Evolutionary conservation across 2,113 vertebrate species (phyloP).

Genomic region (Elaphurus davidianus): DNA sequence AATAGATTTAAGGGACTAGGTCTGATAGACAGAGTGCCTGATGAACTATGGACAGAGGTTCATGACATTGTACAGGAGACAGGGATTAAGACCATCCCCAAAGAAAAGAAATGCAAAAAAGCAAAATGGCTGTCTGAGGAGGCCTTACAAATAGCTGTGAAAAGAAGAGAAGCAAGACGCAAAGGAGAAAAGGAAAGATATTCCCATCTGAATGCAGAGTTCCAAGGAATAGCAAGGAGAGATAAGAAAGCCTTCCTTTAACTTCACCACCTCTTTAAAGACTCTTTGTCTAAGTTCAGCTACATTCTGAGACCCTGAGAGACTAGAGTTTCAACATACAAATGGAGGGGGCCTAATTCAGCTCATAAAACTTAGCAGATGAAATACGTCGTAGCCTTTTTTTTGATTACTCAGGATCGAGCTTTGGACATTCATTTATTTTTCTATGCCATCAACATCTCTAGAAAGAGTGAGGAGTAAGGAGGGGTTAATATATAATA

Average conservation of each 20-base stretch:
- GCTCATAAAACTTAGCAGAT: background rate
- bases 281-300: background rate
- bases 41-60: too few species aligned
- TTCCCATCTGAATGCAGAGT: too few species aligned
- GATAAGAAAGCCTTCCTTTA: background rate
- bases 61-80: too few species aligned
- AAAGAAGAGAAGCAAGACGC: too few species aligned
- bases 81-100: too few species aligned
- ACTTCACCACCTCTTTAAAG: background rate
- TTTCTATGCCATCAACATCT: background rate
- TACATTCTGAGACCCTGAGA: background rate
- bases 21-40: too few species aligned
- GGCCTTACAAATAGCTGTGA: too few species aligned
- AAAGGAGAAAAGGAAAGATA: too few species aligned
- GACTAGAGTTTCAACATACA: background rate
- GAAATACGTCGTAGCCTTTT: background rate
- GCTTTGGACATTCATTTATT: background rate
- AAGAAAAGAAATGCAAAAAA: too few species aligned
- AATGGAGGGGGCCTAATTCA: background rate
- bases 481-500: background rate
- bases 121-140: too few species aligned
- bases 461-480: background rate
- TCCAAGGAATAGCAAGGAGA: too few species aligned
- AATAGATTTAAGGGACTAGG: too few species aligned
- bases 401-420: background rate